phyloP scores from a whole-genome alignment of 2,888 invertebrate species.

The Pheosia tremula region DNA sequence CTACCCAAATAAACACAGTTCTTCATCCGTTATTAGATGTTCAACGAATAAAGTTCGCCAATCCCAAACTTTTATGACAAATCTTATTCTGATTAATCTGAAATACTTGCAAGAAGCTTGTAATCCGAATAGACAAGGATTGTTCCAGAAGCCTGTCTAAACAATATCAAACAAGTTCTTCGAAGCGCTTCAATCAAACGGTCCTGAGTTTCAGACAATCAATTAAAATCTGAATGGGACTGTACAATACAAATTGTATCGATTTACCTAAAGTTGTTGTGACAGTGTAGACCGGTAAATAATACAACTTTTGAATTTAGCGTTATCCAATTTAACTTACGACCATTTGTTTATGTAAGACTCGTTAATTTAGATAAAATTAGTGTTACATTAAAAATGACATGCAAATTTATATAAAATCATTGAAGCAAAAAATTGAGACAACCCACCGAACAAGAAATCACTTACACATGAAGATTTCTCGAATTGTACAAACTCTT shows the following conservation, averaged over 20 bases:
- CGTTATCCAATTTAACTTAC: conserved; percentile 24
- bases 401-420: too few relatives aligned
- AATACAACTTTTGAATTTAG: conserved; percentile 28
- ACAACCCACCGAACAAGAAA: background rate
- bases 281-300: conserved; percentile 33
- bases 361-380: conserved; percentile 6
- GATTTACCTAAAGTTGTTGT: conserved; percentile 49
- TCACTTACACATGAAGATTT: background rate
- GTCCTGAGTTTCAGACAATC: conserved; percentile 66
- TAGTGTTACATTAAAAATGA: background rate
- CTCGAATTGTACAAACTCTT: conserved; percentile 38
- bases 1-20: background rate
- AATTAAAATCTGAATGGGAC: conserved; percentile 69
- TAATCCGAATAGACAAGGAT: conserved; percentile 52
- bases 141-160: conserved; percentile 62
- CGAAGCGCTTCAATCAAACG: conserved; percentile 70
- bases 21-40: background rate
- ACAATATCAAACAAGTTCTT: conserved; percentile 71
- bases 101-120: conserved; percentile 46
- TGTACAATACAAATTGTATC: conserved; percentile 60
- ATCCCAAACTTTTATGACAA: conserved; percentile 35
- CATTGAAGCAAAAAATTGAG: too few relatives aligned
- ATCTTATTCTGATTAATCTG: conserved; percentile 43
- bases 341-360: conserved; percentile 16
- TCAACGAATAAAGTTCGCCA: background rate